These are phyloP conservation scores for Nasonia longicornis DNA, from an alignment of 1,140 invertebrate species.

Conservation along the genomic window DNA sequence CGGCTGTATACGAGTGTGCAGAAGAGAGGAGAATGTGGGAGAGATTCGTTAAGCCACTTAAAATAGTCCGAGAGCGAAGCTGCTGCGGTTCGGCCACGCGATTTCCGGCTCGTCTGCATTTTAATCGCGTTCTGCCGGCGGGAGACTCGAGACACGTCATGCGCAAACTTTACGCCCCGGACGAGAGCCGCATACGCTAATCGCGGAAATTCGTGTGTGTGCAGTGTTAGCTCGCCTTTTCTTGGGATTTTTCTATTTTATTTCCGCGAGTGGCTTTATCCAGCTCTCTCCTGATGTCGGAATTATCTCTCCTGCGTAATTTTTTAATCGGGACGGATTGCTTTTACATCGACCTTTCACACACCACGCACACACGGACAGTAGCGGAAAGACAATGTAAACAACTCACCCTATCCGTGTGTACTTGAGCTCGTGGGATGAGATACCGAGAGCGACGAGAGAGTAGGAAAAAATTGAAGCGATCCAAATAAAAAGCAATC, in stretches of 20 bases:
- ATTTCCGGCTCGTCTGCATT: slow-evolving; percentile 37
- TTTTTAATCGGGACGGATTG: not conserved
- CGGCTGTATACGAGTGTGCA: not conserved
- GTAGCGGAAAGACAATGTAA: too few relatives aligned
- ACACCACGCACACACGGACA: too few relatives aligned
- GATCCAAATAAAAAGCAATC: not conserved
- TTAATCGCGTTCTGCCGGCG: slow-evolving; percentile 24
- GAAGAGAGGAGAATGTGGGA: not conserved
- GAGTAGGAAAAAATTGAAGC: not conserved
- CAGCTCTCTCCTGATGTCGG: too few relatives aligned
- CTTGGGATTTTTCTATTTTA: not conserved
- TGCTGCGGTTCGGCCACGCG: slow-evolving; percentile 18
- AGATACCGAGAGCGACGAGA: too few relatives aligned
- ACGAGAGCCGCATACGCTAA: slow-evolving; percentile 37
- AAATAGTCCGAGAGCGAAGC: slow-evolving; percentile 20
- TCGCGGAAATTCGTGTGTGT: slow-evolving; percentile 14
- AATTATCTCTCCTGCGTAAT: not conserved
- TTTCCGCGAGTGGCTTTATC: not conserved
- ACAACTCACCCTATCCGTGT: too few relatives aligned
- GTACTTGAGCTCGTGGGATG: too few relatives aligned
- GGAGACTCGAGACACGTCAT: slow-evolving; percentile 15
- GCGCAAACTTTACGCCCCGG: slow-evolving; percentile 17
- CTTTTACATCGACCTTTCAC: not conserved
- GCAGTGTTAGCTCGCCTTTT: not conserved
- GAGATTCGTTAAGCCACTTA: slow-evolving; percentile 43